phyloP scores from a whole-genome alignment of 2,888 invertebrate species.

The Agrochola circellaris region DNA sequence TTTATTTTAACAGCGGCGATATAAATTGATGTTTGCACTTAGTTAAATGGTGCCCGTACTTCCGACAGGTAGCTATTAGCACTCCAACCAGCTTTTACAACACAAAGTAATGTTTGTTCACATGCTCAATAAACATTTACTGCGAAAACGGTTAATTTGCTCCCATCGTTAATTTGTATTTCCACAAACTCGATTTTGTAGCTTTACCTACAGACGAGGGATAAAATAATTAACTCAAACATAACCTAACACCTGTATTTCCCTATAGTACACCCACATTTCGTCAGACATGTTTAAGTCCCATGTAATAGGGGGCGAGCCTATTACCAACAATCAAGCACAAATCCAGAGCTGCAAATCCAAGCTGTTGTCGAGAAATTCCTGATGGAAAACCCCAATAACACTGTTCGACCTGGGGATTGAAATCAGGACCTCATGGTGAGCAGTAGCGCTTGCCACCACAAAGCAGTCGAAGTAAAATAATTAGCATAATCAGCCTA shows the following conservation, averaged over 20 bases:
- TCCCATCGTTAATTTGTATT: conserved; percentile 15
- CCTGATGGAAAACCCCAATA: too few species aligned
- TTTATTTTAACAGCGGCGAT: conserved; percentile 10
- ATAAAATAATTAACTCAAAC: not conserved
- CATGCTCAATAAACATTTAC: conserved; percentile 36
- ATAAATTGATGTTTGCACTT: conserved; percentile 32
- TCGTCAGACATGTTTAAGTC: not conserved
- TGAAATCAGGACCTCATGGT: too few species aligned
- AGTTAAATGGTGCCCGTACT: conserved; percentile 10
- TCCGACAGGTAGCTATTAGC: conserved; percentile 18
- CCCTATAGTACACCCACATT: not conserved
- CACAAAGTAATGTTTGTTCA: conserved; percentile 29
- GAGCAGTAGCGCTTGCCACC: not conserved
- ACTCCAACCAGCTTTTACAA: conserved; percentile 30
- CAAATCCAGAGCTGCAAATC: too few species aligned
- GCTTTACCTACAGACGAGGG: not conserved
- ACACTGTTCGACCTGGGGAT: not conserved
- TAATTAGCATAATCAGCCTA: too few species aligned
- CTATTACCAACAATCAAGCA: too few species aligned
- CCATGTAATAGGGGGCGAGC: not conserved
- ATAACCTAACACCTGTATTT: not conserved
- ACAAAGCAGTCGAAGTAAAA: not conserved
- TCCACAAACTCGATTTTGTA: not conserved
- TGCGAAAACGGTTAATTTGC: conserved; percentile 20
- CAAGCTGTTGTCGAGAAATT: not conserved